phyloP scores from a whole-genome alignment of 2,888 invertebrate genomes.

The Tricholauxania praeusta region DNA sequence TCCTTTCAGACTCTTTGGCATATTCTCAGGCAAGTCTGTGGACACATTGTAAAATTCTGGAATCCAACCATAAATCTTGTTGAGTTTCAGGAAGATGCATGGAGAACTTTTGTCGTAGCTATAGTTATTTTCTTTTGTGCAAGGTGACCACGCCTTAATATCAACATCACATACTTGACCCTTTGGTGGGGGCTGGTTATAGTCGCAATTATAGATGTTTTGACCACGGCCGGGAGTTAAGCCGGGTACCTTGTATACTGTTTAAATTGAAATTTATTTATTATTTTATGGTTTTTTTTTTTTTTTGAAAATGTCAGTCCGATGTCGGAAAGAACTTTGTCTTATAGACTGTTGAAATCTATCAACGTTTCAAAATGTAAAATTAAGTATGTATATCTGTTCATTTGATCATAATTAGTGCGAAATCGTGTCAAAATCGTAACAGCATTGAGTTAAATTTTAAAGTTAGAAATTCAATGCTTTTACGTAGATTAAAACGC shows the following conservation, averaged over 20 bases:
- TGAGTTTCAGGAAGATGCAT: slow-evolving; percentile 94
- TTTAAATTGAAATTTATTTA: background rate
- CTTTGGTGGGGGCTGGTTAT: slow-evolving; percentile 76
- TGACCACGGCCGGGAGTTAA: slow-evolving; percentile 79
- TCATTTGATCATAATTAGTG: too few relatives aligned
- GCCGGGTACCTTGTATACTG: slow-evolving; percentile 81
- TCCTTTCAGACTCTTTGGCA: slow-evolving; percentile 80
- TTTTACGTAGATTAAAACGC: too few relatives aligned
- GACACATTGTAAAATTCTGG: slow-evolving; percentile 85
- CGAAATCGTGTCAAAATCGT: too few relatives aligned
- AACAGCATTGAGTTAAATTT: too few relatives aligned
- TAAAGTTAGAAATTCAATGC: too few relatives aligned
- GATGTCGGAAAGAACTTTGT: too few relatives aligned
- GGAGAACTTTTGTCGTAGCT: slow-evolving; percentile 93
- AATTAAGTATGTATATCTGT: too few relatives aligned
- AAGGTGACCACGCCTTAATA: slow-evolving; percentile 82
- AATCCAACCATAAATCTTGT: slow-evolving; percentile 93
- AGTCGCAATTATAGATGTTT: slow-evolving; percentile 82
- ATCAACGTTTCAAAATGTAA: too few relatives aligned
- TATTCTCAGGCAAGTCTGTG: slow-evolving; percentile 75
- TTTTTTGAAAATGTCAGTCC: too few relatives aligned
- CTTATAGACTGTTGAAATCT: too few relatives aligned
- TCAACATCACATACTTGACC: slow-evolving; percentile 91
- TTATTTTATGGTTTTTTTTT: background rate
- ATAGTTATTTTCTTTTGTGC: slow-evolving; percentile 85